Base-by-base conservation (phyloP, 2,797 vertebrate genomes). In the Okamejei kenojei region DNA sequence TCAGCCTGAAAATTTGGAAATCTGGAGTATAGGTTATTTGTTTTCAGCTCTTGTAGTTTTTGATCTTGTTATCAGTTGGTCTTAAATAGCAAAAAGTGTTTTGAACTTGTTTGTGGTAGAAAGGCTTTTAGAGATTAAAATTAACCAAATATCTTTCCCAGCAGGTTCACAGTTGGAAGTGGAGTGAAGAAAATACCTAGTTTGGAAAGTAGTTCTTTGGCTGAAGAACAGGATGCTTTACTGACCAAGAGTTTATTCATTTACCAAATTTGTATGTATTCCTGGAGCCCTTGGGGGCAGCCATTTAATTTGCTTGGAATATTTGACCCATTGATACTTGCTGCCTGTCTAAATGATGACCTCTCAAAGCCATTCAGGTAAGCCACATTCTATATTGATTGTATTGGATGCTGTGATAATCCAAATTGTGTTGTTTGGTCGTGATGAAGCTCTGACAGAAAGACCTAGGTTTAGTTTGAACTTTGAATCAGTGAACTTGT, bases 321-420 rank as follows among this genome's bases (percentile, higher is more conserved):
- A 93, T 90, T 32, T 93, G 94, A 94, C 94, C 94, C 1, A 0
- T 94, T 94, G 94, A 0, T 2, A 94, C 93, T 81, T 61, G 35
- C 91, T 93, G 29, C 80, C 94, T 0, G 93, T 93, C 93, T 96
- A 93, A 95, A 96, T 95, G 93, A 97, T 97, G 96, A 97, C 96
- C 96, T 96, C 96, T 94, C 96, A 96, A 95, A 96, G 95, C 95
- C 96, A 96, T 94, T 96, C 96, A 96, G 96, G 96, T 97, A 95
- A 96, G 96, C 93, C 35, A 93, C 13, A 0, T 74, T 0, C 68
- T 93, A 93, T 19, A 0, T 54, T 0, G 65, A n/a, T 93, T 84
- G 93, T 76, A 93, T 94, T 94, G 93, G 58, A 1, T 9, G 80
- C 1, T 0, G 68, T 93, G 88, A 73, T 21, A 23, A 73, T 73